Conservation (phyloP, 2,888 invertebrate genomes). For the Polia nebulosa region DNA sequence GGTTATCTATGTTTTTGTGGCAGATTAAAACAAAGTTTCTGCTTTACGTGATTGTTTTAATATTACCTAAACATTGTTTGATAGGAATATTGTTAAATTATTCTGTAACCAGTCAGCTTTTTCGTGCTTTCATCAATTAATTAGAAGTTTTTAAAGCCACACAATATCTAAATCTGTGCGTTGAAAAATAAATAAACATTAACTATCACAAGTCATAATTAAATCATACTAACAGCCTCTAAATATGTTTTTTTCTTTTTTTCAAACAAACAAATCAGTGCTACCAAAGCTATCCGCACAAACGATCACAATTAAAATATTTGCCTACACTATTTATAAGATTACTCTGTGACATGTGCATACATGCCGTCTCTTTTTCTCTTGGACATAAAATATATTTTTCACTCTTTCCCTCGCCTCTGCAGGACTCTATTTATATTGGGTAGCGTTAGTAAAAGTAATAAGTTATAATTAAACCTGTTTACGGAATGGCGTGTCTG, state of each 20-base stretch:
- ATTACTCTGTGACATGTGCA: constrained; percentile 69
- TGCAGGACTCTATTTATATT: constrained; percentile 72
- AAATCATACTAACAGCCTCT: not conserved
- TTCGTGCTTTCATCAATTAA: not conserved
- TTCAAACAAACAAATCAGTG: constrained; percentile 8
- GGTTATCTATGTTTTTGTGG: not conserved
- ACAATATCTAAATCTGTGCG: not conserved
- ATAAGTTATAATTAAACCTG: constrained; percentile 68
- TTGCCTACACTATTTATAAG: constrained; percentile 49
- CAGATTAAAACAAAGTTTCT: too few relatives aligned
- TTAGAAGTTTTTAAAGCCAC: not conserved
- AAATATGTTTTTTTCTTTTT: too few relatives aligned
- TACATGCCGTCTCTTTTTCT: constrained; percentile 53
- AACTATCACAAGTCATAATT: not conserved
- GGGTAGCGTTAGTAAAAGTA: constrained; percentile 66
- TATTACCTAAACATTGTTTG: too few relatives aligned
- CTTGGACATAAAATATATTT: constrained; percentile 9
- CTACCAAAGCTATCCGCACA: constrained; percentile 15
- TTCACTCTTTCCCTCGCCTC: constrained; percentile 54
- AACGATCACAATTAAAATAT: constrained; percentile 54
- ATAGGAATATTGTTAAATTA: too few relatives aligned
- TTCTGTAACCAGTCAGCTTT: not conserved
- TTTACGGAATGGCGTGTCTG: constrained; percentile 69
- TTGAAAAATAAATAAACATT: constrained; percentile 25
- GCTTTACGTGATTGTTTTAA: too few relatives aligned